A percentile compares a stretch with the other conserved stretches of the same genome.
These are phyloP conservation scores for Notothenia rossii DNA, from an alignment of 2,113 vertebrate species.

Conservation along the genomic window DNA sequence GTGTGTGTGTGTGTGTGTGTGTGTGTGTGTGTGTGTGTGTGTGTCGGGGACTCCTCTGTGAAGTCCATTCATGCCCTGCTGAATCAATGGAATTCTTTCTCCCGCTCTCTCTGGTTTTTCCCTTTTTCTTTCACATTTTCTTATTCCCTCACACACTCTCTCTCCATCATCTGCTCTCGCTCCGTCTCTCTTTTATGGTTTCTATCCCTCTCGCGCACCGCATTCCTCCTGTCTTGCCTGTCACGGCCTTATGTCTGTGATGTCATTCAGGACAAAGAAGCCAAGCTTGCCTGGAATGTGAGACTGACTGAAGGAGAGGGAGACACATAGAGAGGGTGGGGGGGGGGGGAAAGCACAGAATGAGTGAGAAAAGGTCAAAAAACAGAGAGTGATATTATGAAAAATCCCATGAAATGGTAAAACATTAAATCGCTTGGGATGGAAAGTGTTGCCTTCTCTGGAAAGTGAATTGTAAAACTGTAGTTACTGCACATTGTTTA, in stretches of 20 bases:
- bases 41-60: constrained; percentile 65
- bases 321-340: constrained; percentile 27
- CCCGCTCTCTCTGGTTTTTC: constrained; percentile 61
- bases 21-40: constrained; percentile 41
- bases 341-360: not conserved
- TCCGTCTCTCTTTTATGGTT: constrained; percentile 63
- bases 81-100: constrained; percentile 85
- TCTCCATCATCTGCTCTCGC: constrained; percentile 17
- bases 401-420: constrained; percentile 49
- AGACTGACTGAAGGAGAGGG: constrained; percentile 49
- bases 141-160: constrained; percentile 55
- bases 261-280: constrained; percentile 79
- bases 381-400: not conserved
- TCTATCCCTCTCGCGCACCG: constrained; percentile 54
- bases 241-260: constrained; percentile 80
- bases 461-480: not conserved
- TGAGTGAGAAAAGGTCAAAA: constrained; percentile 49
- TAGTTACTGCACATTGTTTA: not conserved
- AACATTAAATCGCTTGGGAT: not conserved
- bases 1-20: constrained; percentile 40
- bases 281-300: constrained; percentile 78
- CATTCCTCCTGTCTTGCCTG: constrained; percentile 79
- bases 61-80: constrained; percentile 82
- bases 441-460: not conserved
- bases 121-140: constrained; percentile 61